Percentiles rank a stretch among this genome's conserved stretches.
Conservation (phyloP, 2,888 invertebrate genomes). For the Drosophila cracens region DNA sequence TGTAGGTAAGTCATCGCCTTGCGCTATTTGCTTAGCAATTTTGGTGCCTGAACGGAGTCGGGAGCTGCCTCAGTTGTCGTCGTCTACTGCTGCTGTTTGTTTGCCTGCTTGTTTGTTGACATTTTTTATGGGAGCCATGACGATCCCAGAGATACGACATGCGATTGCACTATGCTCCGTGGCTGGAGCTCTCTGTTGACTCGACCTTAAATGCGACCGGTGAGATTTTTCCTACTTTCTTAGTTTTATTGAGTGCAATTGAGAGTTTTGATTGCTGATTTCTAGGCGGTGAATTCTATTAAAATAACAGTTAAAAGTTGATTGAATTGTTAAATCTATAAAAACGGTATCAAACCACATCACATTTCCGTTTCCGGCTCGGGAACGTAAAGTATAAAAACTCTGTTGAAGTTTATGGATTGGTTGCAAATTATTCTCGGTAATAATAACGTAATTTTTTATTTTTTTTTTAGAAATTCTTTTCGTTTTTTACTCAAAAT, state of each 20-base stretch:
- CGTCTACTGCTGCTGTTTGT: constrained; percentile 17
- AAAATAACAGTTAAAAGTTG: background rate
- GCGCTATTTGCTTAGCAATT: constrained; percentile 70
- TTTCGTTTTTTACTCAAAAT: background rate
- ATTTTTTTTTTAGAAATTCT: background rate
- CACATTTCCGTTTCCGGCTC: background rate
- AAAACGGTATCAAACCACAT: background rate
- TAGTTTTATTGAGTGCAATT: constrained; percentile 15
- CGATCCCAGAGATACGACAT: constrained; percentile 55
- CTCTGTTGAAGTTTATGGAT: background rate
- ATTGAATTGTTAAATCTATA: background rate
- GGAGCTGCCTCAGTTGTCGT: constrained; percentile 6
- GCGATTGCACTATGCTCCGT: constrained; percentile 53
- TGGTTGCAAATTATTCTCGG: background rate
- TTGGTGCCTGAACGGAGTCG: constrained; percentile 44
- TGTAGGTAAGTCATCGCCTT: constrained; percentile 46
- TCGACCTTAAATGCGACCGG: constrained; percentile 37
- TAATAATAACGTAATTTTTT: background rate
- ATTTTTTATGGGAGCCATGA: constrained; percentile 36
- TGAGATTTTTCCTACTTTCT: background rate
- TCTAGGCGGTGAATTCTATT: background rate
- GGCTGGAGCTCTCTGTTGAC: constrained; percentile 40
- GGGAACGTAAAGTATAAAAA: background rate
- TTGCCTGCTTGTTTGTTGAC: constrained; percentile 52
- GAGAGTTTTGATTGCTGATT: constrained; percentile 3